Evolutionary conservation across 1,140 invertebrate species (phyloP).

Genomic region (Drosophila trapezifrons): DNA sequence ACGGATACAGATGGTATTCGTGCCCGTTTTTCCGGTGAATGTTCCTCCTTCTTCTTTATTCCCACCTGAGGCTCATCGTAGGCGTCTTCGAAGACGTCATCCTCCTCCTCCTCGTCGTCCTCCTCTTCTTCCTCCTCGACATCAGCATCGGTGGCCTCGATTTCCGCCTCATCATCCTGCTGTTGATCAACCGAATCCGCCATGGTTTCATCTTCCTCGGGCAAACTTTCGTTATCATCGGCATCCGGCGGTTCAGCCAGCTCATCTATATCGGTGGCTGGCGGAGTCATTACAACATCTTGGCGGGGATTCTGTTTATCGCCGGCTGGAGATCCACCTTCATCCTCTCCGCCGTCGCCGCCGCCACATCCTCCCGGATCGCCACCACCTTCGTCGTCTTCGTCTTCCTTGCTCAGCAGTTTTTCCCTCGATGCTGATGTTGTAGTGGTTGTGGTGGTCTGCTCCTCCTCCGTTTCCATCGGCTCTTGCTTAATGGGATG

Average conservation of each 20-base stretch:
- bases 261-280: conserved; percentile 67
- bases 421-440: conserved; percentile 35
- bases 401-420: conserved; percentile 39
- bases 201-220: conserved; percentile 66
- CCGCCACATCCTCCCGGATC: not conserved
- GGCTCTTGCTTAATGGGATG: conserved; percentile 44
- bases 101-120: conserved; percentile 51
- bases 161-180: conserved; percentile 64
- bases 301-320: conserved; percentile 34
- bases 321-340: conserved; percentile 8
- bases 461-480: conserved; percentile 55
- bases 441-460: conserved; percentile 52
- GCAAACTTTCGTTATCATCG: conserved; percentile 51
- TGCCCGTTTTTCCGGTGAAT: conserved; percentile 26
- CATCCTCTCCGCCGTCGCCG: not conserved
- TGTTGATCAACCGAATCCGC: conserved; percentile 65
- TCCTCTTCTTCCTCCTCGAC: conserved; percentile 62
- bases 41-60: conserved; percentile 19
- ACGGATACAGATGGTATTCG: conserved; percentile 33
- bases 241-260: conserved; percentile 27
- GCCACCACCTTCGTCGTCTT: conserved; percentile 24
- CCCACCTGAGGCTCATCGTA: conserved; percentile 39
- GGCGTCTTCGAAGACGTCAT: conserved; percentile 56
- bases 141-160: conserved; percentile 76
- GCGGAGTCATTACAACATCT: conserved; percentile 69